phyloP scores from a whole-genome alignment of 2,888 invertebrate species.

The Parapristionchus giblindavisi region DNA sequence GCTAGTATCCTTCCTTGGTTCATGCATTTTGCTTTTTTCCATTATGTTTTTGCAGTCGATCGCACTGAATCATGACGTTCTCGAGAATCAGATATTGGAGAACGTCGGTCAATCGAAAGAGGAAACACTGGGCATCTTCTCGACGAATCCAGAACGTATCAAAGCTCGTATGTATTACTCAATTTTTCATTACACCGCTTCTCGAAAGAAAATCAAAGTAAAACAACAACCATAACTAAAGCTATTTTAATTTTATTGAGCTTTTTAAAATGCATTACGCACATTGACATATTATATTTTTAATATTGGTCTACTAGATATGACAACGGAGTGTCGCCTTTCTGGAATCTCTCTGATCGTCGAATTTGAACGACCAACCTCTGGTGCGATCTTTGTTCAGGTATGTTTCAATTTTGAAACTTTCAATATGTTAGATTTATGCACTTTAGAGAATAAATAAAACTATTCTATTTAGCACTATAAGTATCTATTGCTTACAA shows the following conservation, averaged over 20 bases:
- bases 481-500: not conserved
- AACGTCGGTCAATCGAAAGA: not conserved
- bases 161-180: conserved; percentile 37
- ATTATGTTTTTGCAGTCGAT: no score
- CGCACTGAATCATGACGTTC: no score
- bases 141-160: conserved; percentile 36
- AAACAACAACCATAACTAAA: no score
- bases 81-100: conserved; percentile 21
- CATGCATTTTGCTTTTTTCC: no score
- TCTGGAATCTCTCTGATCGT: conserved; percentile 62
- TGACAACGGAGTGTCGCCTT: conserved; percentile 65
- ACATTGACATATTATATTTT: no score
- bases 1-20: no score
- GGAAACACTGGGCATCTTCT: conserved; percentile 11
- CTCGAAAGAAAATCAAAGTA: not conserved
- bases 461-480: not conserved
- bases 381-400: conserved; percentile 63
- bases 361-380: conserved; percentile 54
- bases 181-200: not conserved
- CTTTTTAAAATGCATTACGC: no score
- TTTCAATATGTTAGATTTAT: no score
- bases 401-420: conserved; percentile 1
- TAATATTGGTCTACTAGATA: no score
- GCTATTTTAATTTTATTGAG: no score
- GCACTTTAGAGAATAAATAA: no score